Conservation (phyloP, 2,797 vertebrate genomes). For the Oreonectes daqikongensis region DNA sequence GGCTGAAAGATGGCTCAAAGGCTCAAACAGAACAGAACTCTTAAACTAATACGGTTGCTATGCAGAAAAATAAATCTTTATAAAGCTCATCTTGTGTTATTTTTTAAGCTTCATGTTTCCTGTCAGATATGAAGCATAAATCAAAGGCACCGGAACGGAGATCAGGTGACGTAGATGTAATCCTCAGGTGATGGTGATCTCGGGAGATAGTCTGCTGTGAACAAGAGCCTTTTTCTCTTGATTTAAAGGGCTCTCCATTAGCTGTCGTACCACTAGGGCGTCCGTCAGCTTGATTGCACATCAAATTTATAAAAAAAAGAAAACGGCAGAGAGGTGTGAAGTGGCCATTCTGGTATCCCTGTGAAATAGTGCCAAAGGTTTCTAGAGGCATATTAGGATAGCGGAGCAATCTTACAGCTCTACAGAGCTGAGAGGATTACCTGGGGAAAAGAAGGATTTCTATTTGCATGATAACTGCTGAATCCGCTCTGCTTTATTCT, state of each 20-base stretch:
- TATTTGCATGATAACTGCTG: constrained; percentile 51
- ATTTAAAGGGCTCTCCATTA: constrained; percentile 62
- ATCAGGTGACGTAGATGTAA: constrained; percentile 66
- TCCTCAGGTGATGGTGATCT: constrained; percentile 62
- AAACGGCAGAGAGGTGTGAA: constrained; percentile 49
- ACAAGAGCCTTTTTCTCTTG: constrained; percentile 54
- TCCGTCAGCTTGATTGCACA: constrained; percentile 75
- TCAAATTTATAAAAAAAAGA: constrained; percentile 69
- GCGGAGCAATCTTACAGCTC: constrained; percentile 26
- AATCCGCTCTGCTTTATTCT: constrained; percentile 50
- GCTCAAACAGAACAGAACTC: neutral
- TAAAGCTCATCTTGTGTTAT: neutral
- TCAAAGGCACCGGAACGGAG: constrained; percentile 27
- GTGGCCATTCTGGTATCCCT: constrained; percentile 33
- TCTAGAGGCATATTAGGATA: constrained; percentile 47
- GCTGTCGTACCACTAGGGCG: constrained; percentile 62
- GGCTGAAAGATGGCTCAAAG: neutral
- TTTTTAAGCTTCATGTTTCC: constrained; percentile 19
- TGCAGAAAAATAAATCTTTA: constrained; percentile 28
- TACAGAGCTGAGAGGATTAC: constrained; percentile 49
- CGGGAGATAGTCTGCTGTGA: constrained; percentile 41
- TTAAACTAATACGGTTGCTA: neutral
- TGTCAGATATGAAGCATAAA: constrained; percentile 40
- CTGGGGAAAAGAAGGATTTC: constrained; percentile 40
- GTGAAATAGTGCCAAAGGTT: constrained; percentile 55